Conservation (phyloP, 2,888 invertebrate species). For the Cephus sareptanus region DNA sequence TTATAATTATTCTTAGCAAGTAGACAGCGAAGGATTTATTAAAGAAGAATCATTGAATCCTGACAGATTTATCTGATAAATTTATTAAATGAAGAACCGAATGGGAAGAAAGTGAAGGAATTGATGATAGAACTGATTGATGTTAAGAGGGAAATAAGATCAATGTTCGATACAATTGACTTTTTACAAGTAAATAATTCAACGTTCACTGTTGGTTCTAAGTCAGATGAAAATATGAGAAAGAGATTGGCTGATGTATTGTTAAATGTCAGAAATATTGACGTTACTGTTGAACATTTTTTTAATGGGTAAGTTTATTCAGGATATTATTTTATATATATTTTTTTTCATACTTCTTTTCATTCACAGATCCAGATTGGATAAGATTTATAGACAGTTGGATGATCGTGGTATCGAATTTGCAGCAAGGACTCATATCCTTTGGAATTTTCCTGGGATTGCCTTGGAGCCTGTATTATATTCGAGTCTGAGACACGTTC, state of each 20-base stretch:
- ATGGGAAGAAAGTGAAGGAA: neutral
- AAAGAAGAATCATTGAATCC: neutral
- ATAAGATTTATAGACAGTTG: slow-evolving; percentile 31
- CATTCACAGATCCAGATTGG: slow-evolving; percentile 42
- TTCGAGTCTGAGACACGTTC: slow-evolving; percentile 32
- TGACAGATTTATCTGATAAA: slow-evolving; percentile 45
- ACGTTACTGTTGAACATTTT: slow-evolving; percentile 40
- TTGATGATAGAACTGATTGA: neutral
- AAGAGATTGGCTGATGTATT: slow-evolving; percentile 31
- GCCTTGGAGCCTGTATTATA: slow-evolving; percentile 43
- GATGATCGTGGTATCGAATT: slow-evolving; percentile 40
- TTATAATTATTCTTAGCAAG: neutral
- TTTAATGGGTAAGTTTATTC: slow-evolving; percentile 45
- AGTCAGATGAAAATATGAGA: slow-evolving; percentile 26
- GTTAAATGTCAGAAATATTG: slow-evolving; percentile 41
- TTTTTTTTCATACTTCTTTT: neutral
- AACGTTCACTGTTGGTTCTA: neutral
- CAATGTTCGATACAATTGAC: neutral
- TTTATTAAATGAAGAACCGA: slow-evolving; percentile 23
- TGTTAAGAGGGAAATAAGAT: neutral
- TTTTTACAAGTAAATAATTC: neutral
- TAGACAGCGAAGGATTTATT: neutral
- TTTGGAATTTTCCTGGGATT: slow-evolving; percentile 55
- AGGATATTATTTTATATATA: neutral
- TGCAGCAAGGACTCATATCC: slow-evolving; percentile 49